Evolutionary conservation across 2,797 vertebrate species (phyloP), one percentile per base, ranked within the genome.

Genomic region (Ctenopoma multispine): DNA sequence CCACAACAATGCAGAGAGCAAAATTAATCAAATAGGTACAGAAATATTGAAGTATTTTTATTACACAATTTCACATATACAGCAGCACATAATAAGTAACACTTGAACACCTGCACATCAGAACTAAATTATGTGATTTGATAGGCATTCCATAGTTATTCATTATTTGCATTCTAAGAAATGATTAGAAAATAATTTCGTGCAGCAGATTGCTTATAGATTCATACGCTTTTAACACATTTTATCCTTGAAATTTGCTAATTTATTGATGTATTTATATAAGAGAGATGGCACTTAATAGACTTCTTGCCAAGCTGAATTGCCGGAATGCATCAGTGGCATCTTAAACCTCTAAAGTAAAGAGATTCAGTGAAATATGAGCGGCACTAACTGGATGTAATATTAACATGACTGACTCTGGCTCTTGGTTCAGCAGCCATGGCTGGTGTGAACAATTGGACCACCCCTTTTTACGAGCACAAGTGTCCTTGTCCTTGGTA

Each of bases 401-500:
- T 55, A 48, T 46, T 53, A 67, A 79, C 72, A 40, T 60, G 56
- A 21, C 81, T 84, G 79, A 83, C 83, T 81, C 71, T 68, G 59
- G 78, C 78, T 77, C 69, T 79, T 48, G 62, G 62, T 75, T 75
- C 66, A 84, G 80, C 83, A 77, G 81, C 73, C 71, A 60, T 18
- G 63, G 75, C 82, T 77, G 69, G 80, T 77, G 79, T 79, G 83
- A 86, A 87, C 87, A 88, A 90, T 86, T 41, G 87, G 75, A 85
- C 87, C 84, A 63, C 87, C 85, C 83, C 82, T 90, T 90, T 88
- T 91, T 91, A 92, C 58, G 85, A 90, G 89, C 87, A 81, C 85
- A 78, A 87, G 90, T 90, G 90, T 92, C 90, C 91, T 92, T 92
- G 91, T 93, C 91, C 87, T 91, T 92, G 89, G 84, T 34, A 34